Conservation (phyloP, 2,113 vertebrate genomes). For the Arenaria interpres region DNA sequence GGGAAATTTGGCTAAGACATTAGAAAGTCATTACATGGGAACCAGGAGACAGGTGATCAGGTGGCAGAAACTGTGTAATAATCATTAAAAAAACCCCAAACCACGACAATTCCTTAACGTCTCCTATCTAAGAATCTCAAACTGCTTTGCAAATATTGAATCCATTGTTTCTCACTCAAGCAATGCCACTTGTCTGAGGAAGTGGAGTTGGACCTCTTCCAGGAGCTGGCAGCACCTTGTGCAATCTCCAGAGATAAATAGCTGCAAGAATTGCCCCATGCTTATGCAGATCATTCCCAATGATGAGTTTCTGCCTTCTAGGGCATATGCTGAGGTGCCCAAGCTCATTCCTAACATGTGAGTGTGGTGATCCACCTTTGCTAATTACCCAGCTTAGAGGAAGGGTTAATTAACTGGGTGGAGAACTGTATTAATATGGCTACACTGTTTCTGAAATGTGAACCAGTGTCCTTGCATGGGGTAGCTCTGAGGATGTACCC, state of each 20-base stretch:
- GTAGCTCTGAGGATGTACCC: neutral
- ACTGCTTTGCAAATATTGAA: neutral
- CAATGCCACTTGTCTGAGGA: neutral
- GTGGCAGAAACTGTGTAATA: neutral
- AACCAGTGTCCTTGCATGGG: neutral
- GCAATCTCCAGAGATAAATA: neutral
- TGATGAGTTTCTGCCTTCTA: constrained; percentile 46
- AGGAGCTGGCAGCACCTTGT: neutral
- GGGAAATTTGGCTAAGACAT: neutral
- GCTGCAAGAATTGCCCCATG: neutral
- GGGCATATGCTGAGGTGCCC: neutral
- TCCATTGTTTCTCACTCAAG: neutral
- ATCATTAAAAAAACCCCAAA: neutral
- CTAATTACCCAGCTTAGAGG: constrained; percentile 11
- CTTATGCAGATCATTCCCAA: neutral
- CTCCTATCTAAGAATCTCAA: neutral
- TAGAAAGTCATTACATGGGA: neutral
- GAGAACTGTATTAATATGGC: neutral
- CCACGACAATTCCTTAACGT: neutral
- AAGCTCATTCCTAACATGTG: constrained; percentile 37
- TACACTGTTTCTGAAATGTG: neutral
- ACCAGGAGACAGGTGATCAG: neutral
- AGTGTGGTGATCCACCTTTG: constrained; percentile 22
- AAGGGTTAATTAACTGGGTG: constrained; percentile 25
- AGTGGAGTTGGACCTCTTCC: neutral